phyloP scores from a whole-genome alignment of 2,797 vertebrate species.

The Potorous gilbertii region DNA sequence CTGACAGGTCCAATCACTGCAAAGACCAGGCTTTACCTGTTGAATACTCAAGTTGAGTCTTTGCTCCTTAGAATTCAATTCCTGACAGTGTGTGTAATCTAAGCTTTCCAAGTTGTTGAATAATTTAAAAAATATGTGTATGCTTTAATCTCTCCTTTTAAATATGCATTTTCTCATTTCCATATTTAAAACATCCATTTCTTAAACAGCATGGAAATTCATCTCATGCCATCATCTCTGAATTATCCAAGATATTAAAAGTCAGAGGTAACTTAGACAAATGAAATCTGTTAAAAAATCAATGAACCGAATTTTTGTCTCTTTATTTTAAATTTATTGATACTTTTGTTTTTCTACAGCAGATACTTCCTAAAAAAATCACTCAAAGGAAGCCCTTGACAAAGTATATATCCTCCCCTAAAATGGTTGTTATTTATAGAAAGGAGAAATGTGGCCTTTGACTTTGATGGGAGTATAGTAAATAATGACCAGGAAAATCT shows the following conservation, averaged over 20 bases:
- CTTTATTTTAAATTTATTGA: background rate
- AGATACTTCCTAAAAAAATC: background rate
- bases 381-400: background rate
- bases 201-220: background rate
- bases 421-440: background rate
- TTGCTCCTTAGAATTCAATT: background rate
- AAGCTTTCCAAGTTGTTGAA: background rate
- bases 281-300: background rate
- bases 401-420: background rate
- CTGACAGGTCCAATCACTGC: background rate
- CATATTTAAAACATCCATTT: background rate
- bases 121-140: background rate
- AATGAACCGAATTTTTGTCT: background rate
- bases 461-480: background rate
- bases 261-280: background rate
- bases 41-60: background rate
- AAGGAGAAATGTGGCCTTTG: background rate
- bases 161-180: background rate
- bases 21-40: background rate
- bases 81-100: background rate
- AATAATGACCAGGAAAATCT: background rate
- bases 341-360: background rate
- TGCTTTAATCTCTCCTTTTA: background rate
- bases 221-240: background rate
- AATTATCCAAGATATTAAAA: background rate